phyloP scores from a whole-genome alignment of 2,888 invertebrate genomes.

The Gasteruption jaculator region DNA sequence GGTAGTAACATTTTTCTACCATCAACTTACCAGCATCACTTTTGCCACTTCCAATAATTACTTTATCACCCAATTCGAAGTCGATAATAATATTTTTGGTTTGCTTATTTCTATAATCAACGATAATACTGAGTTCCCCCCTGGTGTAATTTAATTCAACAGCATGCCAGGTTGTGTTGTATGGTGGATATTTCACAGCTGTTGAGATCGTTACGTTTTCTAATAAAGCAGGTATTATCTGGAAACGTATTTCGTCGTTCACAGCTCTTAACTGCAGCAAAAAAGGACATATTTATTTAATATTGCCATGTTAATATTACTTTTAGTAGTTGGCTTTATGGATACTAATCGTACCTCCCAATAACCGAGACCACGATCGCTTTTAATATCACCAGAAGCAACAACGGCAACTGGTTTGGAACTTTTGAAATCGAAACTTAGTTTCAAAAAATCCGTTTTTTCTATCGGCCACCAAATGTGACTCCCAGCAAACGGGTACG shows the following conservation, averaged over 20 bases:
- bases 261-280: conserved; percentile 66
- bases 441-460: conserved; percentile 67
- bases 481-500: conserved; percentile 85
- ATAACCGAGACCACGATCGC: conserved; percentile 70
- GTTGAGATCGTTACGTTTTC: conserved; percentile 75
- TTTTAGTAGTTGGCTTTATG: no score
- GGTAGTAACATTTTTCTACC: no score
- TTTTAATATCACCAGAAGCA: conserved; percentile 77
- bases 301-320: not conserved
- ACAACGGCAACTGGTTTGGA: conserved; percentile 78
- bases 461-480: conserved; percentile 87
- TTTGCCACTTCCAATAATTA: conserved; percentile 76
- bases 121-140: conserved; percentile 69
- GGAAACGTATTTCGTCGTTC: conserved; percentile 81
- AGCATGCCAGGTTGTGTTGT: conserved; percentile 77
- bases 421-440: conserved; percentile 84
- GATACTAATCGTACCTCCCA: no score
- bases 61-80: conserved; percentile 66
- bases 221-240: conserved; percentile 68
- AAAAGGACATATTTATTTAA: not conserved
- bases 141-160: conserved; percentile 73
- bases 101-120: conserved; percentile 72
- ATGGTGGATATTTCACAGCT: conserved; percentile 74
- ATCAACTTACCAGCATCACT: conserved; percentile 54
- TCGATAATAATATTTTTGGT: conserved; percentile 64